Percentiles rank a stretch among this genome's conserved stretches.
These are phyloP conservation scores for Mustela lutreola DNA, from an alignment of 2,113 vertebrate species.

Conservation along the genomic window DNA sequence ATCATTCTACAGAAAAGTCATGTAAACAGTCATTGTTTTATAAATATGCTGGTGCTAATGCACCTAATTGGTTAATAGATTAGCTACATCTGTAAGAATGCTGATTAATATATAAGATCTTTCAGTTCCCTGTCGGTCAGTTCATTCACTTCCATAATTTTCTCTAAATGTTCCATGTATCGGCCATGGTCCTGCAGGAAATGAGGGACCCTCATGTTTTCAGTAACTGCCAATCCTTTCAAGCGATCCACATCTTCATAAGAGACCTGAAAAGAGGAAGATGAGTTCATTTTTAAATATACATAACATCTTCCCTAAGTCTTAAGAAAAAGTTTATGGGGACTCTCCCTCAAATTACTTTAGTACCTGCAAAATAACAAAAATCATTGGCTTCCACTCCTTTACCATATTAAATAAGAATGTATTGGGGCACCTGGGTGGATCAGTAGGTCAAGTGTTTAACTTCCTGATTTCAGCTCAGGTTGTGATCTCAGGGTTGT, in stretches of 20 bases:
- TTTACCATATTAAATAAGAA: not conserved
- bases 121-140: conserved; percentile 93
- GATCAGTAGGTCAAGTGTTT: not conserved
- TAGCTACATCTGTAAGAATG: not conserved
- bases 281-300: not conserved
- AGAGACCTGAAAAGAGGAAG: conserved; percentile 89
- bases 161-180: conserved; percentile 93
- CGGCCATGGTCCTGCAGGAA: conserved; percentile 93
- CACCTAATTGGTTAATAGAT: not conserved
- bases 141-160: conserved; percentile 96
- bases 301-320: not conserved
- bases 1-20: conserved; percentile 41
- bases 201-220: conserved; percentile 94
- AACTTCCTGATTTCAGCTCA: not conserved
- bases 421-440: not conserved
- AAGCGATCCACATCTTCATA: conserved; percentile 95
- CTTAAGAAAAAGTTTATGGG: not conserved
- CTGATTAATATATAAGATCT: conserved; percentile 85
- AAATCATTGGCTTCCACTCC: not conserved
- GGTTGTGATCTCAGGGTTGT: not conserved
- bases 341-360: not conserved
- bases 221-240: conserved; percentile 89
- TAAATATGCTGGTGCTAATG: not conserved
- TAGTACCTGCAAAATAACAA: conserved; percentile 13
- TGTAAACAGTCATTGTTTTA: not conserved